Evolutionary conservation across 2,888 invertebrate species (phyloP), one percentile per base, ranked within the genome.

Genomic region (Cephus pulcher): DNA sequence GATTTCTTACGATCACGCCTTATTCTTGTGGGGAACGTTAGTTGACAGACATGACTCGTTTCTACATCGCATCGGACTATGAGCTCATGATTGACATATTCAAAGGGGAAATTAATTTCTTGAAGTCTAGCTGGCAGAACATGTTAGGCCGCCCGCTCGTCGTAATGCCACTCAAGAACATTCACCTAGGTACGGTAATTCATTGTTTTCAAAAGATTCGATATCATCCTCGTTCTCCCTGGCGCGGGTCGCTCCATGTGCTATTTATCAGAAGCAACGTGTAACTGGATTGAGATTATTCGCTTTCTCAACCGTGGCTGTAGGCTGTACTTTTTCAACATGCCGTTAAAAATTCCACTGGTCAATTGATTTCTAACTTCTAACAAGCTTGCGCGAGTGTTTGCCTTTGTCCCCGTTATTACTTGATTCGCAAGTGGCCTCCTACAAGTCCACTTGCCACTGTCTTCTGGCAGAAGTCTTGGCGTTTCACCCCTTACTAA

Each of bases 1-100:
- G 78, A 77, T 73, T 40, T 75, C 69, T 83, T 33, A 34, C 75
- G 35, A 78, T 68, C 75, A 73, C 77, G 78, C 80, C 75, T 78
- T 73, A 71, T 80, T 73, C 4, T 74, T 30, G 69, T 76, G 76
- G 78, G 80, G 82, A 84, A 81, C 81, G 84, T 87, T 94, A 99
- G 98, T 97, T 98, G 94, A 97, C 98, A 94, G 99, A 99, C 94
- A 96, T 97, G 94, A 96, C 96, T 91, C 96, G 97, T 92, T 99
- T 98, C 95, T 99, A 99, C 96, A 97, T 99, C 92, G 98, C 98
- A 91, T 97, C 98, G 91, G 99, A 99, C 94, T 97, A 97, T 93
- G 98, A 98, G 93, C 95, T 99, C 93, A 96, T 99, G 96, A 96
- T 99, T 92, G 99, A 99, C 94, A 97, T 97, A 92, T 96, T 98